Evolutionary conservation across 2,888 invertebrate species (phyloP).

Genomic region (Endotricha flammealis): DNA sequence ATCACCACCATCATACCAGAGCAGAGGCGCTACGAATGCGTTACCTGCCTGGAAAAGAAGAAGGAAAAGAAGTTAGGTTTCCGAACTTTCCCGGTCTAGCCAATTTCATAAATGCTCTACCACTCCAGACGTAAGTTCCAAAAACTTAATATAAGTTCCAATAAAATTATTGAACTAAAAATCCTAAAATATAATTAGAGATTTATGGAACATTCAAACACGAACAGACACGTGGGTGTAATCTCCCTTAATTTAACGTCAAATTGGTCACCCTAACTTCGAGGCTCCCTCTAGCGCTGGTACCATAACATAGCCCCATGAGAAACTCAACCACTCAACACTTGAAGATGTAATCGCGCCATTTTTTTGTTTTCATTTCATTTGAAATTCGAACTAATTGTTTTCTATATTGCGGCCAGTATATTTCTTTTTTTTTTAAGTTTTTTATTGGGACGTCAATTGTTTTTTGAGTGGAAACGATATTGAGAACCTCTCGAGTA

Average conservation of each 20-base stretch:
- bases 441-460: constrained; percentile 50
- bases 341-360: constrained; percentile 74
- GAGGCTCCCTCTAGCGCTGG: constrained; percentile 65
- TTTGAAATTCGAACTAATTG: constrained; percentile 51
- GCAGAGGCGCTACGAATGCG: no score
- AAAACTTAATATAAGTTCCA: no score
- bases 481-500: constrained; percentile 58
- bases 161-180: constrained; percentile 6
- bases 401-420: constrained; percentile 58
- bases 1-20: no score
- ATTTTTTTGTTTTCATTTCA: constrained; percentile 66
- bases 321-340: constrained; percentile 64
- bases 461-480: constrained; percentile 58
- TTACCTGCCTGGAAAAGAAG: no score
- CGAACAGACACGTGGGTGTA: no score
- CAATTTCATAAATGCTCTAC: no score
- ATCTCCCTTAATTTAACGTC: neutral
- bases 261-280: constrained; percentile 29
- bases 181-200: no score
- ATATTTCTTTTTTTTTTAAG: constrained; percentile 38
- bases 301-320: constrained; percentile 75
- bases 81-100: no score
- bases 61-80: no score
- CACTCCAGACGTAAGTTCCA: no score
- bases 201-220: no score